A percentile compares a stretch with the other conserved stretches of the same genome.
Evolutionary conservation across 2,888 invertebrate species (phyloP).

Genomic region (Lymantria monacha): DNA sequence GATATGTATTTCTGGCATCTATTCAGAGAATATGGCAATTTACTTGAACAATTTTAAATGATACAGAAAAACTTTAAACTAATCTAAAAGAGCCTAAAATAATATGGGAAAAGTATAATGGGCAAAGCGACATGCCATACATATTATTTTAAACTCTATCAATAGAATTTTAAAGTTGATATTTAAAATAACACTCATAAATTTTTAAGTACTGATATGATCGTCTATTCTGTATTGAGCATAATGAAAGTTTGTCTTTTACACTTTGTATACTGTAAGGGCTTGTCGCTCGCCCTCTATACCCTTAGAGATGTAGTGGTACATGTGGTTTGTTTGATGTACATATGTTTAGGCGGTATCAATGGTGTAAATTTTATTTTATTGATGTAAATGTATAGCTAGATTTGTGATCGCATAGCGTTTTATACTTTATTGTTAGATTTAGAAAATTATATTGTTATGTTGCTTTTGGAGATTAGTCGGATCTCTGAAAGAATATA

Average conservation of each 20-base stretch:
- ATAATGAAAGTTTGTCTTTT: neutral
- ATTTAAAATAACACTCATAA: too few species aligned
- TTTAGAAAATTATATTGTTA: slow-evolving; percentile 35
- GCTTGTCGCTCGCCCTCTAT: neutral
- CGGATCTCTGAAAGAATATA: slow-evolving; percentile 34
- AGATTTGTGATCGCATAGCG: slow-evolving; percentile 78
- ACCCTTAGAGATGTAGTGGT: slow-evolving; percentile 49
- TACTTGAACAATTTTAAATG: too few species aligned
- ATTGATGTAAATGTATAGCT: slow-evolving; percentile 64
- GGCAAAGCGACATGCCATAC: too few species aligned
- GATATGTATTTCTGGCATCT: too few species aligned
- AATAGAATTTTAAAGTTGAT: too few species aligned
- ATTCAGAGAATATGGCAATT: too few species aligned
- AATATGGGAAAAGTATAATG: too few species aligned
- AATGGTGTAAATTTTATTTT: slow-evolving; percentile 77
- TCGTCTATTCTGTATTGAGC: too few species aligned
- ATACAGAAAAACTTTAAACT: too few species aligned
- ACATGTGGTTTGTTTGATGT: slow-evolving; percentile 77
- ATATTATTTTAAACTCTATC: too few species aligned
- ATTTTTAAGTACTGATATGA: too few species aligned
- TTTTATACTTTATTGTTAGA: slow-evolving; percentile 64
- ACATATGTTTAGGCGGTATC: slow-evolving; percentile 70
- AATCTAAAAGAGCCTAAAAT: too few species aligned
- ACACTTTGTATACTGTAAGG: neutral
- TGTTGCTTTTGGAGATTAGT: slow-evolving; percentile 49